phyloP scores from a whole-genome alignment of 1,140 invertebrate genomes.

The Bombus consobrinus region DNA sequence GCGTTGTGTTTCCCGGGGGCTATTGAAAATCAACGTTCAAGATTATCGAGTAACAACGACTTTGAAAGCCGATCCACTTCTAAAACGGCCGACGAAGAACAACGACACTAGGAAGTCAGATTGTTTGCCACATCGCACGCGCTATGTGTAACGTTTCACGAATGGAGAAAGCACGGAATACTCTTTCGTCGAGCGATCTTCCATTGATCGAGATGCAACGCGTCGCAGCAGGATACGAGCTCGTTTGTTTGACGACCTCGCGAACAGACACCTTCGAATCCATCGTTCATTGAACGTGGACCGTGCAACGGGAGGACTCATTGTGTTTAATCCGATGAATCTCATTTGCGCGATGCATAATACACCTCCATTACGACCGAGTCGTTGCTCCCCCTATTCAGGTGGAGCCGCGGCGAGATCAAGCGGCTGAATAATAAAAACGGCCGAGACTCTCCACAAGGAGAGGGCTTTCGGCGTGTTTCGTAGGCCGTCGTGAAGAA shows the following conservation, averaged over 20 bases:
- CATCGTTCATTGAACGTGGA: background rate
- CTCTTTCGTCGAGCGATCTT: too few relatives aligned
- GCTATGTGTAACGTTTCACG: too few relatives aligned
- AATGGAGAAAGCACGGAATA: too few relatives aligned
- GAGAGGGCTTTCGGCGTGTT: background rate
- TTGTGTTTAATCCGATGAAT: background rate
- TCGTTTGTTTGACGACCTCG: background rate
- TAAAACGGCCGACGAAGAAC: background rate
- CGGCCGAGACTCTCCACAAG: background rate
- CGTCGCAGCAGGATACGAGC: too few relatives aligned
- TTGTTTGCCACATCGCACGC: background rate
- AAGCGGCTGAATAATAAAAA: conserved; percentile 51
- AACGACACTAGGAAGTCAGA: background rate
- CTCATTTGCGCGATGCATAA: background rate
- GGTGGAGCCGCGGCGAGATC: background rate
- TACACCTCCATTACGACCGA: background rate
- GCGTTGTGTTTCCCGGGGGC: conserved; percentile 31
- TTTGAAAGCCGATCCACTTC: conserved; percentile 12
- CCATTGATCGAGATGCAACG: too few relatives aligned
- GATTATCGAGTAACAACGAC: conserved; percentile 43
- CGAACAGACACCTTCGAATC: background rate
- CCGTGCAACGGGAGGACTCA: background rate
- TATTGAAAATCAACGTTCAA: conserved; percentile 24
- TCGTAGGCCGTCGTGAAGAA: background rate
- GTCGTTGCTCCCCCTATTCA: background rate